Evolutionary conservation across 2,113 vertebrate genomes (phyloP).

Genomic region (Tetrax tetrax): DNA sequence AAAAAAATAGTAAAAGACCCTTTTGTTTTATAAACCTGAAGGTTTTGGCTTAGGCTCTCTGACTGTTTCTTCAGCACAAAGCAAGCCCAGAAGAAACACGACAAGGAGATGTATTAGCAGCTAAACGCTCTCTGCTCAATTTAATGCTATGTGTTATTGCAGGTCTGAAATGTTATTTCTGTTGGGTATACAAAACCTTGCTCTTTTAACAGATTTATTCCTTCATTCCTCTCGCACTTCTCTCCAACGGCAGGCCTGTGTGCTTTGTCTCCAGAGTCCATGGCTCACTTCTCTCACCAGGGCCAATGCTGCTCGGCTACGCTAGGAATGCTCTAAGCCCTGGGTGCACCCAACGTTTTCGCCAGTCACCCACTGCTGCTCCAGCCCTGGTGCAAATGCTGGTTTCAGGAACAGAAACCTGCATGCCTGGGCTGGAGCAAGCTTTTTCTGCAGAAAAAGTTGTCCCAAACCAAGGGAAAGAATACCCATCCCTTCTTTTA

Average conservation of each 20-base stretch:
- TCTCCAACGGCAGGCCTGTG: background rate
- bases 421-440: background rate
- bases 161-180: constrained; percentile 41
- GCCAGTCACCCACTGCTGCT: background rate
- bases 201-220: background rate
- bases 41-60: background rate
- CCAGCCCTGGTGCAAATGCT: background rate
- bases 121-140: background rate
- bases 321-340: background rate
- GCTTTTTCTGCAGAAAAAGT: background rate
- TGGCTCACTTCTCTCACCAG: background rate
- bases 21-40: constrained; percentile 22
- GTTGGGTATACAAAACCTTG: constrained; percentile 1
- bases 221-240: background rate
- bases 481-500: background rate
- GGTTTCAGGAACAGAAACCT: background rate
- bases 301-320: background rate
- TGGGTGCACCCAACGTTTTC: background rate
- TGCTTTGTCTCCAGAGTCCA: background rate
- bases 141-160: background rate
- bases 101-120: background rate
- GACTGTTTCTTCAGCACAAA: background rate
- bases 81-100: background rate
- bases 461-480: background rate
- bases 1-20: background rate